Percentiles rank a stretch among this genome's conserved stretches.
These are phyloP conservation scores for Cosmopolites sordidus DNA, from an alignment of 2,888 invertebrate species.

Conservation along the genomic window DNA sequence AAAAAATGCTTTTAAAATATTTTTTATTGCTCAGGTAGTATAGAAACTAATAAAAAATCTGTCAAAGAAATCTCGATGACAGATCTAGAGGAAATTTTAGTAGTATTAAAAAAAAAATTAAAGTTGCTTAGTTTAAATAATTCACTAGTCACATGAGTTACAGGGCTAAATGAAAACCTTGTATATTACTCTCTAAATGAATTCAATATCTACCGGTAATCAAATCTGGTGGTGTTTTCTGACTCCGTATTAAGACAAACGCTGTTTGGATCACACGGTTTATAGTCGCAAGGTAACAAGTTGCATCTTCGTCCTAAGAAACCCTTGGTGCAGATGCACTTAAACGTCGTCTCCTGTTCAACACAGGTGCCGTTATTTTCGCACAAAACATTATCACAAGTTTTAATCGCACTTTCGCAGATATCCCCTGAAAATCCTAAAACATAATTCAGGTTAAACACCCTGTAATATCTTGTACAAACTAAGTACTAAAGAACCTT, in stretches of 20 bases:
- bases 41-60: too few relatives aligned
- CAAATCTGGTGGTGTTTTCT: constrained; percentile 45
- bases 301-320: constrained; percentile 54
- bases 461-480: too few relatives aligned
- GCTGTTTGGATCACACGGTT: constrained; percentile 51
- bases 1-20: too few relatives aligned
- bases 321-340: constrained; percentile 52
- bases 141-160: too few relatives aligned
- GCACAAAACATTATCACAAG: constrained; percentile 41
- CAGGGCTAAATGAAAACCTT: too few relatives aligned
- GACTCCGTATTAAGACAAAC: constrained; percentile 49
- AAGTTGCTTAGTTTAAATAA: too few relatives aligned
- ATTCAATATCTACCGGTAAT: constrained; percentile 45
- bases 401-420: constrained; percentile 38
- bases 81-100: too few relatives aligned
- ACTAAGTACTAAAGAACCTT: too few relatives aligned
- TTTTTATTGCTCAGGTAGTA: too few relatives aligned
- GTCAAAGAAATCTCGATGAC: too few relatives aligned
- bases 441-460: background rate
- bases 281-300: constrained; percentile 55
- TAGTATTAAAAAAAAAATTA: too few relatives aligned
- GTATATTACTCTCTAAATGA: too few relatives aligned
- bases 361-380: constrained; percentile 47
- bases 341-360: constrained; percentile 46
- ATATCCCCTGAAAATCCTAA: constrained; percentile 42